Evolutionary conservation across 2,113 vertebrate species (phyloP).

Genomic region (Dicentrarchus labrax): DNA sequence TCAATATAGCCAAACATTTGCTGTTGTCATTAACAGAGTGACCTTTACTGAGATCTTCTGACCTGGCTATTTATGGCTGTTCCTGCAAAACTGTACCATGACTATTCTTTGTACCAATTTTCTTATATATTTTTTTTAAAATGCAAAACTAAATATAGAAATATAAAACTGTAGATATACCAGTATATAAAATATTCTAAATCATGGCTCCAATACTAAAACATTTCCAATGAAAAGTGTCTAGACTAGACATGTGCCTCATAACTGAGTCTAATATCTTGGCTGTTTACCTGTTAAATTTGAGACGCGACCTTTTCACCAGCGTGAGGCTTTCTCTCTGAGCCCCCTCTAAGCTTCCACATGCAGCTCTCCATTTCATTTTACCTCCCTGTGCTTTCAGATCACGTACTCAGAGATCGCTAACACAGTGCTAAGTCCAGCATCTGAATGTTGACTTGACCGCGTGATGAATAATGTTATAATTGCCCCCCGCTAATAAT

Average conservation of each 20-base stretch:
- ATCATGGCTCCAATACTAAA: neutral
- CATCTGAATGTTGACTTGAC: slow-evolving; percentile 41
- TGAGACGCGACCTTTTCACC: slow-evolving; percentile 61
- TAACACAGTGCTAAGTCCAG: slow-evolving; percentile 8
- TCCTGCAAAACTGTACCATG: neutral
- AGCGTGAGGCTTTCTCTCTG: slow-evolving; percentile 7
- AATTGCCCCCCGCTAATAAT: slow-evolving; percentile 65
- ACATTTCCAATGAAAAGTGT: slow-evolving; percentile 26
- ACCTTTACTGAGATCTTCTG: neutral
- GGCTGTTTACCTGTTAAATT: slow-evolving; percentile 57
- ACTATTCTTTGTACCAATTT: neutral
- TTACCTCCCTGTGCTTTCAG: neutral
- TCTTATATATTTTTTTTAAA: neutral
- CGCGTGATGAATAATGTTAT: slow-evolving; percentile 44
- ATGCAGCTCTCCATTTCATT: slow-evolving; percentile 19
- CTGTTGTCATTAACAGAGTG: neutral
- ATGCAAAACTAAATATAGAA: neutral
- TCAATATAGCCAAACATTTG: neutral
- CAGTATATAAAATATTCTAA: neutral
- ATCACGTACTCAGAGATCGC: slow-evolving; percentile 25
- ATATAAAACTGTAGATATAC: neutral
- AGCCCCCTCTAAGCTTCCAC: slow-evolving; percentile 7
- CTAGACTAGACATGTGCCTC: slow-evolving; percentile 18
- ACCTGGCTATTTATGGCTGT: neutral
- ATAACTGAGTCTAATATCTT: slow-evolving; percentile 44